A percentile compares a stretch with the other conserved stretches of the same genome.
Evolutionary conservation across 1,140 invertebrate genomes (phyloP).

Genomic region (Drosophila subobscura): DNA sequence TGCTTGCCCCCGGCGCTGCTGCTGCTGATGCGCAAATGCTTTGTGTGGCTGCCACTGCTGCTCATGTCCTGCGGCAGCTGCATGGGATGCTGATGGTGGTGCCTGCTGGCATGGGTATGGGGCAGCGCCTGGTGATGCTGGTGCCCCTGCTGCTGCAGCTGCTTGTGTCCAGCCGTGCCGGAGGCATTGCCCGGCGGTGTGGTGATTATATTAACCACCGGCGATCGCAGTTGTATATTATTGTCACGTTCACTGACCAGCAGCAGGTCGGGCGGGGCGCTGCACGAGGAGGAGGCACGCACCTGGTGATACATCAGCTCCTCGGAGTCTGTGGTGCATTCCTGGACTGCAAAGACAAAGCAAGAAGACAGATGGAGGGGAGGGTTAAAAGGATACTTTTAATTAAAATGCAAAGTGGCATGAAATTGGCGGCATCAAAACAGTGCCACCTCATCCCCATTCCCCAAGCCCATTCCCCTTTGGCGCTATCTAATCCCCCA

Average conservation of each 20-base stretch:
- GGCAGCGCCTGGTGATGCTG: slow-evolving; percentile 37
- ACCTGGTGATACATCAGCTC: slow-evolving; percentile 83
- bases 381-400: slow-evolving; percentile 46
- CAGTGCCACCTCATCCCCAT: slow-evolving; percentile 2
- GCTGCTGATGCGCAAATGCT: slow-evolving; percentile 35
- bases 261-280: slow-evolving; percentile 81
- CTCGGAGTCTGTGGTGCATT: slow-evolving; percentile 83
- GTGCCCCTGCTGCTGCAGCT: slow-evolving; percentile 26
- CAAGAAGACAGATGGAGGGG: slow-evolving; percentile 8
- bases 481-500: slow-evolving; percentile 14
- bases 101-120: slow-evolving; percentile 8
- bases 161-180: slow-evolving; percentile 31
- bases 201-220: slow-evolving; percentile 81
- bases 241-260: slow-evolving; percentile 83
- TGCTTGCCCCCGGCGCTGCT: slow-evolving; percentile 63
- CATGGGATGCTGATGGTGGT: slow-evolving; percentile 30
- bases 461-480: slow-evolving; percentile 9
- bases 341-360: slow-evolving; percentile 71
- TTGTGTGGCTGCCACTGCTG: slow-evolving; percentile 21
- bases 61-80: slow-evolving; percentile 36
- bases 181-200: slow-evolving; percentile 68
- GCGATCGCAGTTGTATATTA: slow-evolving; percentile 78
- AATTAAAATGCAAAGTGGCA: slow-evolving; percentile 81
- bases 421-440: slow-evolving; percentile 68
- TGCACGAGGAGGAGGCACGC: slow-evolving; percentile 82